Percentiles rank a stretch among this genome's conserved stretches.
Conservation (phyloP, 30 jellyfish, hydroid and myxozoan species). For the Turritopsis dohrnii region DNA sequence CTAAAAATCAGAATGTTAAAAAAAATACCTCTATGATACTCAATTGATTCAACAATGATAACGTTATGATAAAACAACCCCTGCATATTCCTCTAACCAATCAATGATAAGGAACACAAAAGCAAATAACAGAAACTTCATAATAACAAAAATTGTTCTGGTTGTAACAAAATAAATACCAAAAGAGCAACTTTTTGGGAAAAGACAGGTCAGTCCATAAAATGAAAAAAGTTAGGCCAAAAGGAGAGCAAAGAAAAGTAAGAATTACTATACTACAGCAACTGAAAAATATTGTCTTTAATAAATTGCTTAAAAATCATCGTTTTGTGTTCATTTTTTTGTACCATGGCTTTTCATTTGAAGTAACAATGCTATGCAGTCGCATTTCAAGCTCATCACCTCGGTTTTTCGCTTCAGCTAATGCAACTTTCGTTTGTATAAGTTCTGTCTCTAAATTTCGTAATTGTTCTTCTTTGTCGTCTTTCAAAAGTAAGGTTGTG, state of each 20-base stretch:
- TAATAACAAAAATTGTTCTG: too few species aligned
- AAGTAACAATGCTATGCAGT: constrained; percentile 39
- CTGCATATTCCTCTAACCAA: background rate
- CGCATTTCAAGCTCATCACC: constrained; percentile 71
- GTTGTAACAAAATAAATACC: too few species aligned
- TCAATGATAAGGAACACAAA: background rate
- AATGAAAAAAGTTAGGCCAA: too few species aligned
- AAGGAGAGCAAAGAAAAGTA: background rate
- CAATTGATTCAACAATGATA: too few species aligned
- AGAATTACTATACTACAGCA: background rate
- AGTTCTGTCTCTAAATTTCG: constrained; percentile 56
- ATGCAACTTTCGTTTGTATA: constrained; percentile 52
- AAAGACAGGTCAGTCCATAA: too few species aligned
- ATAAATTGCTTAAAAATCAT: constrained; percentile 2
- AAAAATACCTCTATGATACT: background rate
- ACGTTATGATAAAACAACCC: background rate
- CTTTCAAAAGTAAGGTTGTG: constrained; percentile 20
- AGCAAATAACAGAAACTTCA: background rate
- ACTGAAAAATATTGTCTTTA: background rate
- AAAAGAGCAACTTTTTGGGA: too few species aligned
- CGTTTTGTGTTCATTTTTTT: constrained; percentile 51
- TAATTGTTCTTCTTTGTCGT: constrained; percentile 49
- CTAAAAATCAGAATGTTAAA: background rate
- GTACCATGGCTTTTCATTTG: constrained; percentile 82
- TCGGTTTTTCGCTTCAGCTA: constrained; percentile 75